Percentiles rank a stretch among this genome's conserved stretches.
Evolutionary conservation across 2,113 vertebrate species (phyloP).

Genomic region (Chitala chitala): DNA sequence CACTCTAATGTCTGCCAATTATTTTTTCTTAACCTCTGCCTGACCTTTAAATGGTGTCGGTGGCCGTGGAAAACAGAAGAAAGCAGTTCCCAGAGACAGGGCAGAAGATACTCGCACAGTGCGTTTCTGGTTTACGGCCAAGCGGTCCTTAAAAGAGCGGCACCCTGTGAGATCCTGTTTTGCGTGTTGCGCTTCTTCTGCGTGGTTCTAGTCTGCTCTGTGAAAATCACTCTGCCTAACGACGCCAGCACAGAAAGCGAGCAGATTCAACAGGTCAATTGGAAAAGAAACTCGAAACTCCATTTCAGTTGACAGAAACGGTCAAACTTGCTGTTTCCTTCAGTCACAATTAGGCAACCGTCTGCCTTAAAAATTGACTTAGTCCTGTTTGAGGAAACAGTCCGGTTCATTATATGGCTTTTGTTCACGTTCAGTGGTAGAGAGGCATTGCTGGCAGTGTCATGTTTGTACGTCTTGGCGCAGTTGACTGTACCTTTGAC

Average conservation of each 20-base stretch:
- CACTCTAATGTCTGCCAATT: conserved; percentile 6
- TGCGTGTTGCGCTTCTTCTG: not conserved
- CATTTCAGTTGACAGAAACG: no score
- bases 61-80: not conserved
- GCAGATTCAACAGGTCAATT: not conserved
- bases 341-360: no score
- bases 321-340: no score
- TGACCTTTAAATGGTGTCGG: not conserved
- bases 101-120: not conserved
- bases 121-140: not conserved
- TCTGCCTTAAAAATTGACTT: no score
- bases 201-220: not conserved
- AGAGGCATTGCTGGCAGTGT: no score
- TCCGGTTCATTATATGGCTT: no score
- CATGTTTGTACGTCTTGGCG: no score
- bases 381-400: no score
- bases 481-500: no score
- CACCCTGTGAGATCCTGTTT: not conserved
- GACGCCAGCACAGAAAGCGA: no score
- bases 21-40: not conserved
- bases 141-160: not conserved
- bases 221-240: not conserved
- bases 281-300: not conserved
- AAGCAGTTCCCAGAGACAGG: not conserved
- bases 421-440: no score